These are phyloP conservation scores for Plectropomus leopardus DNA, from an alignment of 2,113 vertebrate genomes.

Conservation along the genomic window DNA sequence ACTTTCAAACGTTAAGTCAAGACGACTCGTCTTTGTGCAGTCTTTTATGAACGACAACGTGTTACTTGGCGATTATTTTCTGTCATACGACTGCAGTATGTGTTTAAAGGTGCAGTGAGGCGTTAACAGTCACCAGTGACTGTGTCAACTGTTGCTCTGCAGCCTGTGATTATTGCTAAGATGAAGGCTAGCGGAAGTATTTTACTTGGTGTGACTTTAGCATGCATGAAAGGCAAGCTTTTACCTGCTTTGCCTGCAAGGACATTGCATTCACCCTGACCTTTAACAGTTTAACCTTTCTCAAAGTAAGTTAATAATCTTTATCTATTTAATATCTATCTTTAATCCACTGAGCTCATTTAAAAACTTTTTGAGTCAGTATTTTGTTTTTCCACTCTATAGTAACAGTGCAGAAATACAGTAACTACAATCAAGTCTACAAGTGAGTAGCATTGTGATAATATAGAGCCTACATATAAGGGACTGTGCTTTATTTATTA, in stretches of 20 bases:
- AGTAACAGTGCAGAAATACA: neutral
- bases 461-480: no score
- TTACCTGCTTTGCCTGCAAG: conserved; percentile 6
- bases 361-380: neutral
- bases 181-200: neutral
- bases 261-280: neutral
- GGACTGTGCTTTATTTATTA: no score
- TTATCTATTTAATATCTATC: neutral
- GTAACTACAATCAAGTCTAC: neutral
- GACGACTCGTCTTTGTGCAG: neutral
- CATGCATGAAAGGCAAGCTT: neutral
- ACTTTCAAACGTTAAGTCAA: neutral
- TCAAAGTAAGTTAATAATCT: neutral
- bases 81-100: neutral
- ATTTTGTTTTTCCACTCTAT: neutral
- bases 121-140: no score
- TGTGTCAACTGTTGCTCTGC: neutral
- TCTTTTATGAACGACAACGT: neutral
- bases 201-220: neutral
- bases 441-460: neutral
- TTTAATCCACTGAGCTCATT: neutral
- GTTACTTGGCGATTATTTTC: neutral
- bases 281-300: neutral
- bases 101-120: neutral
- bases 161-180: neutral